Conservation (phyloP, 2,888 invertebrate species). For the Orthosia gracilis region DNA sequence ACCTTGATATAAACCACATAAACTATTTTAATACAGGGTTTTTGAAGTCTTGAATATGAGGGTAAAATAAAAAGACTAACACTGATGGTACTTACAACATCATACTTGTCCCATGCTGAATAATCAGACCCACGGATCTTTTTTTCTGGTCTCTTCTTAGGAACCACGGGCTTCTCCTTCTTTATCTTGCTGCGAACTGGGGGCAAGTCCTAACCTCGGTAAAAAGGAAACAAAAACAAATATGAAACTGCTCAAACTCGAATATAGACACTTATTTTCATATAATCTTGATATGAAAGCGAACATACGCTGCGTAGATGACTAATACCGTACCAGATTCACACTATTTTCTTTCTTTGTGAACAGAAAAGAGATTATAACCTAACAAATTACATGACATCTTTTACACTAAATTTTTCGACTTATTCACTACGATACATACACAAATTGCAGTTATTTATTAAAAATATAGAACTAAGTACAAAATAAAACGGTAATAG, state of each 20-base stretch:
- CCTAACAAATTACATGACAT: slow-evolving; percentile 50
- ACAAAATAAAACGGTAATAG: slow-evolving; percentile 71
- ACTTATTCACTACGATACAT: slow-evolving; percentile 25
- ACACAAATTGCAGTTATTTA: slow-evolving; percentile 40
- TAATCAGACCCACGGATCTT: slow-evolving; percentile 93
- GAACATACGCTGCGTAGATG: slow-evolving; percentile 1
- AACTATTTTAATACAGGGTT: background rate
- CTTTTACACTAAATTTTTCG: slow-evolving; percentile 7
- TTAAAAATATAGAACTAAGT: slow-evolving; percentile 45
- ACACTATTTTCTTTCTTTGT: slow-evolving; percentile 8
- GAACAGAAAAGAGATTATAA: slow-evolving; percentile 40
- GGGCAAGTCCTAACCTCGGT: slow-evolving; percentile 85
- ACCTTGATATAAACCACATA: no score
- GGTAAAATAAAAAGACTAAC: background rate
- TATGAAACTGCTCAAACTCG: background rate
- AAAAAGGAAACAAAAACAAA: slow-evolving; percentile 59
- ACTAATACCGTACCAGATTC: slow-evolving; percentile 14
- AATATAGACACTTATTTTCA: background rate
- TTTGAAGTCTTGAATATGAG: background rate
- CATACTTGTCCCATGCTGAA: slow-evolving; percentile 95
- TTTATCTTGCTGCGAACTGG: slow-evolving; percentile 90
- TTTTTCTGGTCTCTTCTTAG: slow-evolving; percentile 80
- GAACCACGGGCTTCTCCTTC: slow-evolving; percentile 81
- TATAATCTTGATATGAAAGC: slow-evolving; percentile 8
- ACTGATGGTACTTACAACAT: slow-evolving; percentile 92